These are phyloP conservation scores for Eublepharis macularius DNA, from an alignment of 2,113 vertebrate species.

Conservation along the genomic window DNA sequence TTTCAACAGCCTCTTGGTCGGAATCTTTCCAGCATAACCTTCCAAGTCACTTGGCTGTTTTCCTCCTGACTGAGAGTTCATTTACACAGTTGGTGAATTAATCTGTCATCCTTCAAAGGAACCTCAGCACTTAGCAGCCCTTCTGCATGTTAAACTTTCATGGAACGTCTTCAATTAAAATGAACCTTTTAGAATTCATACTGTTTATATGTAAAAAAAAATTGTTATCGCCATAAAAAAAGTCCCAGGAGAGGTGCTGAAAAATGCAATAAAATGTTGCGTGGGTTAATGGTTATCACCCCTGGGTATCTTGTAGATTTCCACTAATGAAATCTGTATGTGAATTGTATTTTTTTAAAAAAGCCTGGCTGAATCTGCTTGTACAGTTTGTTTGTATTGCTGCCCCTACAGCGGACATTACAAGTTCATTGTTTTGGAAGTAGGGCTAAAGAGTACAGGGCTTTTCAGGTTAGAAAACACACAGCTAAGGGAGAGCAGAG, in stretches of 20 bases:
- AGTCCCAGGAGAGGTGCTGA: slow-evolving; percentile 61
- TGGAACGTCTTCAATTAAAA: slow-evolving; percentile 59
- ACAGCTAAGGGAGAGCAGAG: no score
- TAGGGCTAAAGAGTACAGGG: no score
- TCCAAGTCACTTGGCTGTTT: slow-evolving; percentile 39
- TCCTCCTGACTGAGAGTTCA: slow-evolving; percentile 17
- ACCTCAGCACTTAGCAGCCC: slow-evolving; percentile 25
- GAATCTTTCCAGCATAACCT: not conserved
- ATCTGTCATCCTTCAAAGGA: slow-evolving; percentile 47
- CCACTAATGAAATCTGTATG: slow-evolving; percentile 63
- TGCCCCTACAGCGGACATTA: slow-evolving; percentile 28
- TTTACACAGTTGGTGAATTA: slow-evolving; percentile 50
- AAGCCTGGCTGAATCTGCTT: slow-evolving; percentile 33
- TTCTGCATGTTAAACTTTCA: slow-evolving; percentile 55
- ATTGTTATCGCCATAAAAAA: slow-evolving; percentile 50
- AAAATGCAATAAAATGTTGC: slow-evolving; percentile 69
- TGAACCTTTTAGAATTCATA: slow-evolving; percentile 54
- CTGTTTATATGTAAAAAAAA: slow-evolving; percentile 60
- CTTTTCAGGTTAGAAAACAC: not conserved
- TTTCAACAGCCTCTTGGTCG: slow-evolving; percentile 40
- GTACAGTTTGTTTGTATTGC: slow-evolving; percentile 44
- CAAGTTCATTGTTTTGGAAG: slow-evolving; percentile 32
- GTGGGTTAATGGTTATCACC: slow-evolving; percentile 72
- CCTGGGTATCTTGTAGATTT: slow-evolving; percentile 66
- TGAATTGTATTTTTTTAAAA: slow-evolving; percentile 53